These are phyloP conservation scores for Phengaris arion DNA, from an alignment of 2,888 invertebrate species.

Conservation along the genomic window DNA sequence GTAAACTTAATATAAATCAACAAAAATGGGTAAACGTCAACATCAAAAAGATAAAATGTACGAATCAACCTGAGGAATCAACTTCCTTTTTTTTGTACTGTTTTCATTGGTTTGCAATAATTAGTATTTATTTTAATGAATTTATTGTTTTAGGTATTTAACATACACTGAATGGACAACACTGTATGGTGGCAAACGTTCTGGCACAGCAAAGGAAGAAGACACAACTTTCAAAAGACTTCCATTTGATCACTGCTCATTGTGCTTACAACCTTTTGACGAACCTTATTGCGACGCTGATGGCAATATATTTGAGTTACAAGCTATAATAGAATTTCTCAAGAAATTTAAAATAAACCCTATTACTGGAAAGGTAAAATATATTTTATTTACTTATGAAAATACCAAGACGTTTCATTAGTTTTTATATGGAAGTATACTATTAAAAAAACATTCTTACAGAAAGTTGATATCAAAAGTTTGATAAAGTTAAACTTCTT, in stretches of 20 bases:
- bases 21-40: constrained; percentile 94
- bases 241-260: constrained; percentile 95
- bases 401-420: background rate
- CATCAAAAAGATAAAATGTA: constrained; percentile 97
- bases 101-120: background rate
- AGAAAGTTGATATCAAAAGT: constrained; percentile 89
- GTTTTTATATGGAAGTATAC: background rate
- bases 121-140: constrained; percentile 31
- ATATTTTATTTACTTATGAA: background rate
- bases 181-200: constrained; percentile 92
- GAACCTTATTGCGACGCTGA: constrained; percentile 93
- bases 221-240: constrained; percentile 92
- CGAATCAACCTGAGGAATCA: constrained; percentile 45
- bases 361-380: constrained; percentile 88
- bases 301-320: constrained; percentile 96
- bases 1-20: background rate
- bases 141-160: constrained; percentile 81
- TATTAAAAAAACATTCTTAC: constrained; percentile 45
- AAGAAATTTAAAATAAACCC: constrained; percentile 97
- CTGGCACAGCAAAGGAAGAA: constrained; percentile 83
- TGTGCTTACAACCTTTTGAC: constrained; percentile 95
- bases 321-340: constrained; percentile 90
- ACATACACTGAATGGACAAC: constrained; percentile 94
- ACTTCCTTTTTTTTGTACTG: background rate
- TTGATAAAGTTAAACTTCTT: constrained; percentile 92